phyloP scores from a whole-genome alignment of 2,113 vertebrate genomes.

The Pygoscelis adeliae region DNA sequence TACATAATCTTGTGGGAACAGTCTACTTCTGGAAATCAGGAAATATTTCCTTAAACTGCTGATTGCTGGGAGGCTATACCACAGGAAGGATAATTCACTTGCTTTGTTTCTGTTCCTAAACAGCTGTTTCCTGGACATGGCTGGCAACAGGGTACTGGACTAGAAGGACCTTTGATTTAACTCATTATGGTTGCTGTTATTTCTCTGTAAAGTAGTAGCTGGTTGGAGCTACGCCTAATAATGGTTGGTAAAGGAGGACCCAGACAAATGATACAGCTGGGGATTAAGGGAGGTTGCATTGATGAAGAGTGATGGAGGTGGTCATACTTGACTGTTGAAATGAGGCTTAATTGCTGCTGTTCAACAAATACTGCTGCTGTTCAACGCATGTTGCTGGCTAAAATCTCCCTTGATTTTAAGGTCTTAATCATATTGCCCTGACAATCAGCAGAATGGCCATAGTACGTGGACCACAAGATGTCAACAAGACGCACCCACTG shows the following conservation, averaged over 20 bases:
- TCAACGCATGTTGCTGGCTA: background rate
- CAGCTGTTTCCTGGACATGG: conserved; percentile 37
- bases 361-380: background rate
- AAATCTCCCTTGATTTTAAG: conserved; percentile 29
- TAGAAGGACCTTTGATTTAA: background rate
- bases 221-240: background rate
- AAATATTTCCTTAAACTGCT: conserved; percentile 33
- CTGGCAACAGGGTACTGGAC: background rate
- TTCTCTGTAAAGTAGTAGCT: background rate
- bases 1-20: conserved; percentile 20
- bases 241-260: background rate
- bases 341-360: conserved; percentile 16
- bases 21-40: conserved; percentile 33
- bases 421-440: conserved; percentile 41
- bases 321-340: background rate
- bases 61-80: conserved; percentile 18
- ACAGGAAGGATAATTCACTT: background rate
- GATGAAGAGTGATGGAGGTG: conserved; percentile 7
- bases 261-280: conserved; percentile 2
- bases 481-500: conserved; percentile 75
- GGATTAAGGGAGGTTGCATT: background rate
- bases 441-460: conserved; percentile 48
- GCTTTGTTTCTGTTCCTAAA: conserved; percentile 42
- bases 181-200: background rate
- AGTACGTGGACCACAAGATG: conserved; percentile 65